These are phyloP conservation scores for Ctenochaetus hawaiiensis DNA, from an alignment of 2,797 vertebrate genomes.

Conservation along the genomic window DNA sequence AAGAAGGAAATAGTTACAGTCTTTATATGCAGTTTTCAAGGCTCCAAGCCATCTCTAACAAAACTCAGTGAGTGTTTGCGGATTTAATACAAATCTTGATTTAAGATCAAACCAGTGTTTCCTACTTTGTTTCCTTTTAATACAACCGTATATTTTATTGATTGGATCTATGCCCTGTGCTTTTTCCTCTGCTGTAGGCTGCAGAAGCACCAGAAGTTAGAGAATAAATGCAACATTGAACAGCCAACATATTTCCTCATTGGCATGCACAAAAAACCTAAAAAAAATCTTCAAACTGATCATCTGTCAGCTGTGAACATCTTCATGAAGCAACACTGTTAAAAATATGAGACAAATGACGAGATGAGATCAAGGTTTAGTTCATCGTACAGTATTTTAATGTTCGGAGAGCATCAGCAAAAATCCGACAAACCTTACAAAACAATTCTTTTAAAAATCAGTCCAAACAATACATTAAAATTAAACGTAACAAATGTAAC, in stretches of 20 bases:
- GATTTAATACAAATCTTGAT: too few relatives aligned
- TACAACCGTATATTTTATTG: background rate
- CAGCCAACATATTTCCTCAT: background rate
- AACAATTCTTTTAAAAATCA: slow-evolving; percentile 65
- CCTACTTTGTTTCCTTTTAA: background rate
- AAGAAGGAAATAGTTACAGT: too few relatives aligned
- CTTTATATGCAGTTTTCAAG: background rate
- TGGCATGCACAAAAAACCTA: too few relatives aligned
- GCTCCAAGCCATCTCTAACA: background rate
- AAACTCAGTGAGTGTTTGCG: background rate
- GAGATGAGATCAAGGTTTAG: slow-evolving; percentile 12
- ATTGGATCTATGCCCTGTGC: background rate
- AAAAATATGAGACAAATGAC: slow-evolving; percentile 8
- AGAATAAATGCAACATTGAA: background rate
- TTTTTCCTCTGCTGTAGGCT: background rate
- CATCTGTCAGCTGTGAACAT: background rate
- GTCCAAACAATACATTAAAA: slow-evolving; percentile 48
- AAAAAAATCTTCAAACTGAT: background rate
- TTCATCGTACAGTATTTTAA: slow-evolving; percentile 46
- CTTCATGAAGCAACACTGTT: background rate
- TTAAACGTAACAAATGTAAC: slow-evolving; percentile 17
- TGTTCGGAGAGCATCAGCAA: slow-evolving; percentile 46
- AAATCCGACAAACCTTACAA: slow-evolving; percentile 59
- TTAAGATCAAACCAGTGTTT: too few relatives aligned
- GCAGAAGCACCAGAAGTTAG: background rate